Evolutionary conservation across 2,797 vertebrate genomes (phyloP).

Genomic region (Balearica regulorum): DNA sequence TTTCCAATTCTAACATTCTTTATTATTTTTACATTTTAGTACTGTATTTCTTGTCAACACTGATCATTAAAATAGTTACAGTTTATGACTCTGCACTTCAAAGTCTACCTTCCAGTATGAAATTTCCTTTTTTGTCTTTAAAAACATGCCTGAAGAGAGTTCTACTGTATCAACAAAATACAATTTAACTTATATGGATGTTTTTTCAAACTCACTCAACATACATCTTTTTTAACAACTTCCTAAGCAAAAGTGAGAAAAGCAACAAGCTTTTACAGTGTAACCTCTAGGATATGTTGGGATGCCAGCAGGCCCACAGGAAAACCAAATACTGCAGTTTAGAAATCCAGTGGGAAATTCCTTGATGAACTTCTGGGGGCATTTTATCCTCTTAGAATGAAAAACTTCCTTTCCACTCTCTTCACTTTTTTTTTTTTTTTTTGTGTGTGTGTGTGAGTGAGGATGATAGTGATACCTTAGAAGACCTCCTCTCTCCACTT

Average conservation of each 20-base stretch:
- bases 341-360: neutral
- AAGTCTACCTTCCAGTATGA: neutral
- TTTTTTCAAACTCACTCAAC: neutral
- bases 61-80: neutral
- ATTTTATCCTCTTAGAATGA: neutral
- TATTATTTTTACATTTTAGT: neutral
- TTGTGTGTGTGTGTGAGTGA: neutral
- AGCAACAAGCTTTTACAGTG: neutral
- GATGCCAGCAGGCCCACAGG: neutral
- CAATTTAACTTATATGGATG: neutral
- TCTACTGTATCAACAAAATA: neutral
- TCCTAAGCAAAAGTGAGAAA: neutral
- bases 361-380: neutral
- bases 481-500: neutral
- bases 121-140: neutral
- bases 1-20: neutral
- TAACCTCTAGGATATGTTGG: neutral
- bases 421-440: neutral
- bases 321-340: neutral
- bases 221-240: neutral
- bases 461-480: neutral
- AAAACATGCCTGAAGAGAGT: neutral
- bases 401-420: neutral
- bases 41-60: neutral
- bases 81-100: neutral